A percentile compares a stretch with the other conserved stretches of the same genome.
Conservation (phyloP, 2,113 vertebrate species). For the Carassius auratus region DNA sequence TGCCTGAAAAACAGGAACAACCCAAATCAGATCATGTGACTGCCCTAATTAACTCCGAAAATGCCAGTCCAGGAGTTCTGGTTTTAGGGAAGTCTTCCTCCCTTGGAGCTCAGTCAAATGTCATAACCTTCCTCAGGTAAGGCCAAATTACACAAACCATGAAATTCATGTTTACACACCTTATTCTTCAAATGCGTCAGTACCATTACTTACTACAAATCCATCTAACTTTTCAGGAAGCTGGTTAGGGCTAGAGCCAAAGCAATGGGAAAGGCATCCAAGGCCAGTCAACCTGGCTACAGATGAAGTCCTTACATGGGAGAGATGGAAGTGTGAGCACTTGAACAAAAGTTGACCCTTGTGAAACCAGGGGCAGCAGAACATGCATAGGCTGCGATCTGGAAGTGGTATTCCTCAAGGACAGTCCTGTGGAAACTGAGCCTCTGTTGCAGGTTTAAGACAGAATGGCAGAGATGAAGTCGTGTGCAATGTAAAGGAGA, state of each 20-base stretch:
- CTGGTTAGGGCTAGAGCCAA: slow-evolving; percentile 39
- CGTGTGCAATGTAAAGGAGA: not conserved
- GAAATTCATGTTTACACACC: not conserved
- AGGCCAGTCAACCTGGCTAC: slow-evolving; percentile 16
- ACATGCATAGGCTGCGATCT: slow-evolving; percentile 43
- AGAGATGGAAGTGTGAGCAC: slow-evolving; percentile 59
- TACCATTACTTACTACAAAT: not conserved
- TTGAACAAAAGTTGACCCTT: slow-evolving; percentile 67
- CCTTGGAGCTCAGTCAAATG: slow-evolving; percentile 32
- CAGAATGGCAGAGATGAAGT: not conserved
- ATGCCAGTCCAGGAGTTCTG: slow-evolving; percentile 22
- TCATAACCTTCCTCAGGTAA: slow-evolving; percentile 67
- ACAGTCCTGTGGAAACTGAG: slow-evolving; percentile 48
- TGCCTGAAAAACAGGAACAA: not conserved
- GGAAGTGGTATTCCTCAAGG: slow-evolving; percentile 37
- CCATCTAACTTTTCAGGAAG: slow-evolving; percentile 41
- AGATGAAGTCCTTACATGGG: slow-evolving; percentile 51
- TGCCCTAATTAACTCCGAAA: not conserved
- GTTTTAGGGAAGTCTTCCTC: slow-evolving; percentile 20
- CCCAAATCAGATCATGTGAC: not conserved
- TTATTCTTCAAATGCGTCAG: not conserved
- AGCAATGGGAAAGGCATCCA: slow-evolving; percentile 1
- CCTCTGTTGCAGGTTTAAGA: not conserved
- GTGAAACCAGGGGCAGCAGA: slow-evolving; percentile 43
- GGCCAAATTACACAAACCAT: slow-evolving; percentile 3